Base-by-base conservation (phyloP, 1,140 invertebrate species). In the Drosophila littoralis region DNA sequence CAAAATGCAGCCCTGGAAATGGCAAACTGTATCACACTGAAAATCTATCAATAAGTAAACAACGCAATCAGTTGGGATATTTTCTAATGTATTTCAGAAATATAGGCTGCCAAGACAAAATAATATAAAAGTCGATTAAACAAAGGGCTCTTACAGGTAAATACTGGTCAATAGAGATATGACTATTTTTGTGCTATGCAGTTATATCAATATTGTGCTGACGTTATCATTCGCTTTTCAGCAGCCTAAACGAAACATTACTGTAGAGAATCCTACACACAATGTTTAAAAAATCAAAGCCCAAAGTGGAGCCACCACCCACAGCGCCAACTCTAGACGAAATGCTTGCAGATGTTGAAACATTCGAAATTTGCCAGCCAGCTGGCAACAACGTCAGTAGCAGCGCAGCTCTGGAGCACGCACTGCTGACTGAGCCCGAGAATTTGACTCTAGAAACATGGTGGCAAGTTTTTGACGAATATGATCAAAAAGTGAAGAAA, bases 281-380 rank as follows among this genome's bases (percentile, higher is more conserved):
- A 43, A 91, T 91, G 90, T 91, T 91, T 17, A 91, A 77, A 48
- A 91, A 78, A 58, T 65, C 82, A 1, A 91, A 90, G 57, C 71
- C 80, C 17, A 75, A 88, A 64, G 51, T 67, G 2, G 75, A 77
- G 13, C 78, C 85, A 6, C 82, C 82, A 7, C 90, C 90, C 1
- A 28, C 67, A 36, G 73, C 90, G 0, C 90, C 90, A 6, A 78
- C 66, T 9, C 33, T 88, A 6, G 90, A 84, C 1, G 85, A 91
- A 51, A 75, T 91, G 40, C 40, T 90, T 7, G 65, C 67, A 15
- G 90, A 91, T 43, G 52, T 91, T 57, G 80, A 91, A 58, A 83
- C 90, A 33, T 91, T 91, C 52, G 63, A 88, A 35, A 69, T 81
- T 13, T 7, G 51, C 7, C 77, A 79, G 32, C 36, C 59, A 1